Base-by-base conservation (phyloP, 1,140 invertebrate genomes). In the Zaprionus inermis region DNA sequence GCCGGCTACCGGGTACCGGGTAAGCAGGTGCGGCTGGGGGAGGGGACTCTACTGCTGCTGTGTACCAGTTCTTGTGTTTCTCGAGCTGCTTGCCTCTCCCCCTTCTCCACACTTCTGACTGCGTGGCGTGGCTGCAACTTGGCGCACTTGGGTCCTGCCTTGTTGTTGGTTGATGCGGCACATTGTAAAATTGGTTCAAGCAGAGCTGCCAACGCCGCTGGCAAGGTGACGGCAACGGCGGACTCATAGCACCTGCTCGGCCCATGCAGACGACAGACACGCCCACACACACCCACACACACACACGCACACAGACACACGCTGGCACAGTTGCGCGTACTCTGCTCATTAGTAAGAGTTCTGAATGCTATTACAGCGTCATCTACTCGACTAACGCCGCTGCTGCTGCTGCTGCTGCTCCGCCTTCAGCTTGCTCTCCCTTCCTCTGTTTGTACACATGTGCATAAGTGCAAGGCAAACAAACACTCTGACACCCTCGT, bases 331-430 rank as follows among this genome's bases (percentile, higher is more conserved):
- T 28, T 10, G 63, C 49, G 44, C 64, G 54, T 24, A 32, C 75
- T 58, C 68, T 72, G 85, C 84, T 89, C 84, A 89, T 89, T 89
- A 89, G 84, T 89, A 72, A 83, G 84, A 89, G 84, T 89, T 89
- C 88, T 89, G 84, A 84, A 89, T 89, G 84, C 84, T 84, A 89
- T 89, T 89, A 89, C 85, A 84, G 80, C 81, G 81, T 84, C 84
- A 90, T 84, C 84, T 84, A 89, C 83, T 88, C 84, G 56, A 83
- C 76, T 88, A 75, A 85, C 68, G 54, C 82, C 24, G 24, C 24
- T 28, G 24, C 24, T 28, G 24, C 24, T 28, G 22, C 56, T 44
- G 46, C 49, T 59, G 30, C 34, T 41, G 38, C 38, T 41, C 38
- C 44, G 44, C 44, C 44, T 46, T 32, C 41, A 22, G 12, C 61